phyloP scores from a whole-genome alignment of 2,797 vertebrate genomes.

The Hozukius guyotensis region DNA sequence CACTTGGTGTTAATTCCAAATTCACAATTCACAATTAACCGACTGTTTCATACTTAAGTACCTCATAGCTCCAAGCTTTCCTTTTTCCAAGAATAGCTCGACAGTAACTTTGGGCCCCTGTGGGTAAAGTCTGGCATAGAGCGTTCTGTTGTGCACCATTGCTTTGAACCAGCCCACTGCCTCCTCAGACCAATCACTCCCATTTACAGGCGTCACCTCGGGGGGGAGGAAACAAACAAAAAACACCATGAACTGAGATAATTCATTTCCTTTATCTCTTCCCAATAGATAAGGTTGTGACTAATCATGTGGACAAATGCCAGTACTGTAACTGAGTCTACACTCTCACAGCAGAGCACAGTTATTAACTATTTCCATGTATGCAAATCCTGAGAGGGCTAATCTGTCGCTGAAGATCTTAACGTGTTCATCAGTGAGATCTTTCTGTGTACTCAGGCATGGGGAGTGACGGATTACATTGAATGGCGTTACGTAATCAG shows the following conservation, averaged over 20 bases:
- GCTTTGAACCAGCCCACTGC: conserved; percentile 80
- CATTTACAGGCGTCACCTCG: conserved; percentile 80
- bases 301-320: conserved; percentile 54
- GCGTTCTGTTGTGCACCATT: conserved; percentile 73
- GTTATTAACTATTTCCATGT: conserved; percentile 35
- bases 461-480: background rate
- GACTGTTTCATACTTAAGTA: conserved; percentile 31
- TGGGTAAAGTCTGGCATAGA: conserved; percentile 80
- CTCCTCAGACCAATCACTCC: conserved; percentile 74
- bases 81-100: conserved; percentile 84
- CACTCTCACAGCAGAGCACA: conserved; percentile 3
- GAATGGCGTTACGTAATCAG: background rate
- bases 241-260: conserved; percentile 55
- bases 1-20: background rate
- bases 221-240: conserved; percentile 43
- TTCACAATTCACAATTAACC: background rate
- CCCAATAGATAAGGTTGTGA: conserved; percentile 55
- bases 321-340: conserved; percentile 24
- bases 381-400: conserved; percentile 32
- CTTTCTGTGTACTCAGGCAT: background rate
- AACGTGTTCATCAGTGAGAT: background rate
- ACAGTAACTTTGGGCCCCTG: conserved; percentile 63
- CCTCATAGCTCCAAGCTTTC: conserved; percentile 84
- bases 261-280: conserved; percentile 58
- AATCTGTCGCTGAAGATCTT: background rate